Percentiles rank a stretch among this genome's conserved stretches.
Evolutionary conservation across 1,140 invertebrate species (phyloP).

Genomic region (Camponotus vicinus): DNA sequence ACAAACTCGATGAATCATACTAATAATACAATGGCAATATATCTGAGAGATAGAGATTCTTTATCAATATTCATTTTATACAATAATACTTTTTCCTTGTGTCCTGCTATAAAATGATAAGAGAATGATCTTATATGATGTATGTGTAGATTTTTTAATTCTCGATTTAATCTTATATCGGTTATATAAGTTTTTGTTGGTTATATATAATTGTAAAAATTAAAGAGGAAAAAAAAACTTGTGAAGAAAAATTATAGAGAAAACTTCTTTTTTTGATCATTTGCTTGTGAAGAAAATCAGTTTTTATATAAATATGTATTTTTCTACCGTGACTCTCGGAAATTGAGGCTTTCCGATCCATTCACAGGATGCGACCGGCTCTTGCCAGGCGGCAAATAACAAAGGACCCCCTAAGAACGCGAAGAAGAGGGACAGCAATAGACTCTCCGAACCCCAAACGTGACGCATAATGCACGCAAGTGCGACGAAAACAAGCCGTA

Average conservation of each 20-base stretch:
- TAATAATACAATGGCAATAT: neutral
- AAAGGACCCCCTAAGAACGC: conserved; percentile 54
- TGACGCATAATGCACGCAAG: conserved; percentile 34
- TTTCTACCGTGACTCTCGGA: conserved; percentile 34
- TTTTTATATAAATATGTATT: neutral
- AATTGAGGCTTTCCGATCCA: conserved; percentile 43
- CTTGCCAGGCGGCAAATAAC: conserved; percentile 44
- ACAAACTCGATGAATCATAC: too few species aligned
- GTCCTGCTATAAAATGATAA: neutral
- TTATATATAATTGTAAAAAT: neutral
- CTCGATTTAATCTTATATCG: neutral
- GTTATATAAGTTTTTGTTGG: neutral
- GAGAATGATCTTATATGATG: neutral
- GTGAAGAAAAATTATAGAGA: too few species aligned
- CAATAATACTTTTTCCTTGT: neutral
- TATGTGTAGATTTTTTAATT: neutral
- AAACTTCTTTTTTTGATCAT: neutral
- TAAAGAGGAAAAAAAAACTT: neutral
- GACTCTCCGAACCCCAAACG: conserved; percentile 38
- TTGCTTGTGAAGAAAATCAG: neutral
- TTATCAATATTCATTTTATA: neutral
- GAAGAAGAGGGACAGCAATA: conserved; percentile 41
- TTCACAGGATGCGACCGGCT: conserved; percentile 21
- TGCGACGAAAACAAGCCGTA: conserved; percentile 41
- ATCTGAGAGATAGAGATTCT: neutral